These are phyloP conservation scores for Leucoraja erinaceus DNA, from an alignment of 2,113 vertebrate genomes.

Conservation along the genomic window DNA sequence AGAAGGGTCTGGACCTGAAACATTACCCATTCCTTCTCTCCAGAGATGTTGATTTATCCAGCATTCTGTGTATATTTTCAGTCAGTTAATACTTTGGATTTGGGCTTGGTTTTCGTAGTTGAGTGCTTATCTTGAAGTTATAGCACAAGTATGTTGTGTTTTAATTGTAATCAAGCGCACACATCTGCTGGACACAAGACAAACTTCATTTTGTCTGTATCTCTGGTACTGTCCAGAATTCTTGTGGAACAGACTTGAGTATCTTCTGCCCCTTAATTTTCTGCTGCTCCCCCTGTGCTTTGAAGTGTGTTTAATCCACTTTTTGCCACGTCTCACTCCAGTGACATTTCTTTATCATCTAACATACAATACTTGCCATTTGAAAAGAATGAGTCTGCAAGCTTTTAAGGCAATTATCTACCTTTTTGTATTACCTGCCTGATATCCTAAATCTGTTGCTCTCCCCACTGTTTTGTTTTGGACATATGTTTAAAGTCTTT, in stretches of 20 bases:
- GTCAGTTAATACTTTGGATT: too few species aligned
- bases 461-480: background rate
- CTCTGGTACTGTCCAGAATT: background rate
- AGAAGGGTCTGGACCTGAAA: too few species aligned
- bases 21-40: too few species aligned
- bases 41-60: too few species aligned
- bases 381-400: background rate
- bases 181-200: background rate
- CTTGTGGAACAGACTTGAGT: background rate
- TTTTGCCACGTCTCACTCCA: background rate
- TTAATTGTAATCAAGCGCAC: too few species aligned
- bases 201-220: background rate
- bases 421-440: background rate
- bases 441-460: background rate
- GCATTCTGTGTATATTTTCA: too few species aligned
- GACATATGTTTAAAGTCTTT: background rate
- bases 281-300: background rate
- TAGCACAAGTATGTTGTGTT: too few species aligned
- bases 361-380: background rate
- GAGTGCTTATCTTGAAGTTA: too few species aligned
- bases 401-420: background rate
- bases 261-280: background rate
- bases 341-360: background rate
- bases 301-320: background rate
- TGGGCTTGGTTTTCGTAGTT: too few species aligned